Evolutionary conservation across 2,888 invertebrate genomes (phyloP), one percentile per base, ranked within the genome.

Genomic region (Lochmaea crataegi): DNA sequence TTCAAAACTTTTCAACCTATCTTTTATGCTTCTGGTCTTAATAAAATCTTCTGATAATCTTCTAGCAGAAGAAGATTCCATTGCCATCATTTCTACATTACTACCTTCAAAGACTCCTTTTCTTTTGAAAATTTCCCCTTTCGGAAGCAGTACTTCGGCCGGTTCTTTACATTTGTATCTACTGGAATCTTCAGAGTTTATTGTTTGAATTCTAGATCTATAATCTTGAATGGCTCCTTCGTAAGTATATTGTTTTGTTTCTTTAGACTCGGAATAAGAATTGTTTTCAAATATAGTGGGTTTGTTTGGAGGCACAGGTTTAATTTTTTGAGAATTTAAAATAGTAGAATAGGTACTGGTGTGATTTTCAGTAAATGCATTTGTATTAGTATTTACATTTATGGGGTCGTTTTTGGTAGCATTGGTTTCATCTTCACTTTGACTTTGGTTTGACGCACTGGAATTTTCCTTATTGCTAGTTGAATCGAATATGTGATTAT

Each of bases 201-300:
- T 86, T 78, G 84, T 86, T 80, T 92, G 90, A 63, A 93, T 94
- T 79, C 94, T 90, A 67, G 94, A 93, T 80, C 95, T 93, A 86
- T 96, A 96, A 80, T 94, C 93, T 84, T 95, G 93, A 80, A 95
- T 95, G 80, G 95, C 95, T 80, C 94, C 93, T 86, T 96, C 95
- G 85, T 95, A 96, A 0, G 95, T 95, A 86, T 95, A 95, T 85
- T 95, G 94, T 82, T 60, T 93, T 91, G 84, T 74, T 45, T 71
- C 72, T 65, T 64, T 93, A 91, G 84, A 72, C 45, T 79, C 76
- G 26, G 22, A 69, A 58, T 67, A 74, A 11, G 70, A 69, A 63
- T 77, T 78, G 16, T 71, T 68, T 67, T 77, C 76, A 66, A 73
- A 74, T 56, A 74, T 18, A 16, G 68, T 69, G 22, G 77, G 71